Conservation (phyloP, 1,140 invertebrate species). For the Sesamia nonagrioides region DNA sequence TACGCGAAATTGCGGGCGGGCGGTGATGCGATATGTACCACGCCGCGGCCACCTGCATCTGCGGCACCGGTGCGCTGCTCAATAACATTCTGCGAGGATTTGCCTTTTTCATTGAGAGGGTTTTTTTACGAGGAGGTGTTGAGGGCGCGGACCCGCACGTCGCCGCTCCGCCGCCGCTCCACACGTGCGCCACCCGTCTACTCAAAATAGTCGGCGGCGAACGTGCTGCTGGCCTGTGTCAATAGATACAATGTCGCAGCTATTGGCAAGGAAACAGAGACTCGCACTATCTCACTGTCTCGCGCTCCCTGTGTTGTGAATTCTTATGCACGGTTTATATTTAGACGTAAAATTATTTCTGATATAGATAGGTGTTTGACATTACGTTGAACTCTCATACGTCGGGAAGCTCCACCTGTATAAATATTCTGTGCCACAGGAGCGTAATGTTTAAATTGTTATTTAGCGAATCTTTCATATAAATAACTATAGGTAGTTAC, state of each 20-base stretch:
- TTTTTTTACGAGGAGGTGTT: constrained; percentile 46
- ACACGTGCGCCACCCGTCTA: constrained; percentile 72
- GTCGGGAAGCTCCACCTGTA: constrained; percentile 85
- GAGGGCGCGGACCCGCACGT: constrained; percentile 53
- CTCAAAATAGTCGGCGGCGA: constrained; percentile 80
- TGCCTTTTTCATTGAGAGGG: constrained; percentile 74
- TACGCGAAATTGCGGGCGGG: constrained; percentile 87
- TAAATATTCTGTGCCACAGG: constrained; percentile 68
- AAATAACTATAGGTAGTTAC: constrained; percentile 17
- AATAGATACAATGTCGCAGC: constrained; percentile 86
- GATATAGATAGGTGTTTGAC: constrained; percentile 87
- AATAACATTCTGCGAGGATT: constrained; percentile 56
- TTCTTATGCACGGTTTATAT: constrained; percentile 87
- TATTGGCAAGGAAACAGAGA: constrained; percentile 86
- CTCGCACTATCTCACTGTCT: constrained; percentile 86
- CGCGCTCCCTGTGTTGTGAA: constrained; percentile 85
- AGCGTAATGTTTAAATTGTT: constrained; percentile 31
- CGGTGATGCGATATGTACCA: constrained; percentile 86
- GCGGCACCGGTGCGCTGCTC: constrained; percentile 57
- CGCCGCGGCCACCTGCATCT: constrained; percentile 70
- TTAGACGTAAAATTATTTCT: constrained; percentile 87
- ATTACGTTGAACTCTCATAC: constrained; percentile 87
- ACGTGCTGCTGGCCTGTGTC: constrained; percentile 79
- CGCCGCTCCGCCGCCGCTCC: constrained; percentile 53
- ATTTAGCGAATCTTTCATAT: constrained; percentile 10